These are phyloP conservation scores for Eucera pruinosa DNA, from an alignment of 2,888 invertebrate genomes.

Conservation along the genomic window DNA sequence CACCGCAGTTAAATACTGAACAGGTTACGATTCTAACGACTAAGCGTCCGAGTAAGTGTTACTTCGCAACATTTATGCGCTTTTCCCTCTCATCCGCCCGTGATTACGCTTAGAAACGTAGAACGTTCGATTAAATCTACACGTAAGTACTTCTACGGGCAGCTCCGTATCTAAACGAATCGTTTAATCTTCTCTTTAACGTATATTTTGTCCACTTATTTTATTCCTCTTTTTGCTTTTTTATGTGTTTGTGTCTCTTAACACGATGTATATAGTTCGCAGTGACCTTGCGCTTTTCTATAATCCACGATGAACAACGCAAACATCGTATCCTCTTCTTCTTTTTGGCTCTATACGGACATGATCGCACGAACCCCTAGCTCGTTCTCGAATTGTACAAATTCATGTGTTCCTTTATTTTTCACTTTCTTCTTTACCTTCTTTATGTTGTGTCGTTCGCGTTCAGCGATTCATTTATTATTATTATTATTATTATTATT, in stretches of 20 bases:
- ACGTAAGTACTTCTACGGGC: conserved; percentile 66
- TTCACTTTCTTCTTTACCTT: neutral
- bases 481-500: no score
- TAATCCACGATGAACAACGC: conserved; percentile 54
- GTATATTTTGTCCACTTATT: neutral
- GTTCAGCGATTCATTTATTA: conserved; percentile 42
- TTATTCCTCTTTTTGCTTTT: conserved; percentile 25
- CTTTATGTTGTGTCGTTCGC: conserved; percentile 11
- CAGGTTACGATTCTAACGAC: conserved; percentile 60
- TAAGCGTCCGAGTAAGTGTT: conserved; percentile 62
- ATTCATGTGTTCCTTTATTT: conserved; percentile 35
- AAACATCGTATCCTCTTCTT: conserved; percentile 1
- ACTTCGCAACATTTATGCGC: conserved; percentile 39
- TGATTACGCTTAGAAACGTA: conserved; percentile 63
- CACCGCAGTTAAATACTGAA: conserved; percentile 58
- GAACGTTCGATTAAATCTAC: conserved; percentile 62
- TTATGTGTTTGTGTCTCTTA: neutral
- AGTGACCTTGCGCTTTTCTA: conserved; percentile 50
- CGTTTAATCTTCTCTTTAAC: conserved; percentile 36
- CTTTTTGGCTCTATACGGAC: conserved; percentile 68
- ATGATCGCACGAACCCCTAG: conserved; percentile 76
- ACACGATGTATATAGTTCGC: neutral
- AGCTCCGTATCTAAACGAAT: conserved; percentile 70
- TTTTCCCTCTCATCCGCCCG: conserved; percentile 48
- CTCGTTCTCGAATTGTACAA: conserved; percentile 80